Percentiles rank a stretch among this genome's conserved stretches.
These are phyloP conservation scores for Tursiops truncatus DNA, from an alignment of 2,113 vertebrate species.

Conservation along the genomic window DNA sequence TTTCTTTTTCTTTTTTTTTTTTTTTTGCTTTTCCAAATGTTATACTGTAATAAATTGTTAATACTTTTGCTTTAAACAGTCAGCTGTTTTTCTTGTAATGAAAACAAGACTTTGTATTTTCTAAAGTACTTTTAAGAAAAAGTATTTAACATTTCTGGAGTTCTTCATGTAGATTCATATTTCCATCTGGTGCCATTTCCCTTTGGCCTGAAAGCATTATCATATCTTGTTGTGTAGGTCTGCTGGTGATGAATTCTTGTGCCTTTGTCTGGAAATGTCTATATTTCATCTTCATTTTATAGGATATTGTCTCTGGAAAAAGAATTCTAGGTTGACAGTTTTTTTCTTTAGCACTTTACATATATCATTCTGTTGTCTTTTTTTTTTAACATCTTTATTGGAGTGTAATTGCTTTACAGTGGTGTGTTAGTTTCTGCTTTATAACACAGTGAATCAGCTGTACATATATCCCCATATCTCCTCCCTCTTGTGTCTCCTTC, in stretches of 20 bases:
- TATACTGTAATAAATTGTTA: not conserved
- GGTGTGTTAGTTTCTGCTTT: too few species aligned
- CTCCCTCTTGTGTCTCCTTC: too few species aligned
- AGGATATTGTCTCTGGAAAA: not conserved
- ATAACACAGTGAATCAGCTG: too few species aligned
- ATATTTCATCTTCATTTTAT: not conserved
- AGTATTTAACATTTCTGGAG: not conserved
- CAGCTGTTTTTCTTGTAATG: not conserved
- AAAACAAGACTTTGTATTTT: not conserved
- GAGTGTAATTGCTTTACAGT: too few species aligned
- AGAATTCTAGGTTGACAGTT: not conserved
- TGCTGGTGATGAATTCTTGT: not conserved
- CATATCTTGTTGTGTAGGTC: not conserved
- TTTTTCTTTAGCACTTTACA: not conserved
- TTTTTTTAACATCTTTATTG: not conserved
- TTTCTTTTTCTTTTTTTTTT: not conserved
- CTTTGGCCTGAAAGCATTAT: not conserved
- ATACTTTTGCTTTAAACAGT: not conserved
- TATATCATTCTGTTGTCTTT: not conserved
- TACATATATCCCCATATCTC: too few species aligned
- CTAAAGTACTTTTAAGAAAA: not conserved
- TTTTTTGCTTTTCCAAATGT: not conserved
- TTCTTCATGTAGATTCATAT: not conserved
- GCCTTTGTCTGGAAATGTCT: not conserved
- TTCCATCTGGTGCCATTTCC: not conserved